Evolutionary conservation across 1,140 invertebrate species (phyloP).

Genomic region (Spodoptera litura): DNA sequence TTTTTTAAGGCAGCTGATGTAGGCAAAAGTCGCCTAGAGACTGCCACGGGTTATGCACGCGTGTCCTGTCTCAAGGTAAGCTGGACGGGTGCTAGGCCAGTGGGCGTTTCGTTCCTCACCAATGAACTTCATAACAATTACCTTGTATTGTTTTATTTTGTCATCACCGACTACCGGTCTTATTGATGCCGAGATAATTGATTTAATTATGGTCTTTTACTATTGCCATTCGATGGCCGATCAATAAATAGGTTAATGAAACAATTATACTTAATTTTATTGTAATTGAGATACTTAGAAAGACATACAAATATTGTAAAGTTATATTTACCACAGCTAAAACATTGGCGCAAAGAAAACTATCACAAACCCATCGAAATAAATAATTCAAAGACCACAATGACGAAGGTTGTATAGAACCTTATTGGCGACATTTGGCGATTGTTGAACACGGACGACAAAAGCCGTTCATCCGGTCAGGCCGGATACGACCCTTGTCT

Average conservation of each 20-base stretch:
- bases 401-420: slow-evolving; percentile 9
- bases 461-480: slow-evolving; percentile 28
- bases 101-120: slow-evolving; percentile 64
- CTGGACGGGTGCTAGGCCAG: slow-evolving; percentile 53
- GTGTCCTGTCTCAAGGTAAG: slow-evolving; percentile 62
- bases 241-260: not conserved
- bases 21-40: slow-evolving; percentile 38
- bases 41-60: slow-evolving; percentile 42
- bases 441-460: slow-evolving; percentile 6
- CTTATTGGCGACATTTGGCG: slow-evolving; percentile 27
- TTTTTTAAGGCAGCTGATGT: slow-evolving; percentile 32
- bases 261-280: not conserved
- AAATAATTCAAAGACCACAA: not conserved
- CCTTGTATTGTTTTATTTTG: slow-evolving; percentile 59
- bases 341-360: not conserved
- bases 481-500: slow-evolving; percentile 38
- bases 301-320: too few relatives aligned
- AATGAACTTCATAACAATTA: slow-evolving; percentile 57
- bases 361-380: not conserved
- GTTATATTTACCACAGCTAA: too few relatives aligned
- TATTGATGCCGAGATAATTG: slow-evolving; percentile 32
- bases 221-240: not conserved
- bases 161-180: slow-evolving; percentile 26
- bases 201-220: slow-evolving; percentile 9
- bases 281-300: not conserved